Evolutionary conservation across 2,797 vertebrate species (phyloP).

Genomic region (Pogonophryne albipinna): DNA sequence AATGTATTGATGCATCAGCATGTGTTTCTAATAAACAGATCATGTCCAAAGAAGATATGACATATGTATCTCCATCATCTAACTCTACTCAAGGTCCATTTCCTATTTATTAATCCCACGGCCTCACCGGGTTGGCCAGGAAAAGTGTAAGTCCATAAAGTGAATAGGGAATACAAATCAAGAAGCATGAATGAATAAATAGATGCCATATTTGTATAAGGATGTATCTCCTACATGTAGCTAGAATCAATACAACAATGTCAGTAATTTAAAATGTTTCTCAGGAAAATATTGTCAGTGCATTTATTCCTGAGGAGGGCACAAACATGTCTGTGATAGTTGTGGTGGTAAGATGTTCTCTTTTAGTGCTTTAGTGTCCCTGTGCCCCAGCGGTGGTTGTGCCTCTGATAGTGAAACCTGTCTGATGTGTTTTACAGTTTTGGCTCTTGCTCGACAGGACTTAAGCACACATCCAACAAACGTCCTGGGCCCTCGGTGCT

Average conservation of each 20-base stretch:
- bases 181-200: neutral
- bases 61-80: neutral
- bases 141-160: neutral
- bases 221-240: neutral
- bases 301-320: neutral
- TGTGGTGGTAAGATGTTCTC: neutral
- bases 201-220: neutral
- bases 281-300: neutral
- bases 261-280: neutral
- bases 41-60: neutral
- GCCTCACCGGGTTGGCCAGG: too few species aligned
- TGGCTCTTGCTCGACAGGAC: neutral
- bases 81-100: too few species aligned
- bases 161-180: neutral
- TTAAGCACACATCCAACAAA: conserved; percentile 3
- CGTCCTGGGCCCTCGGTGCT: neutral
- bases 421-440: neutral
- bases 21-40: neutral
- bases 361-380: neutral
- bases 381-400: neutral
- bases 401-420: neutral
- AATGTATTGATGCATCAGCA: neutral
- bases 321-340: neutral
- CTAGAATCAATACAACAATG: neutral
- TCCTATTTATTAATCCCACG: too few species aligned